These are phyloP conservation scores for Drosophila rufa DNA, from an alignment of 1,140 invertebrate genomes.

Conservation along the genomic window DNA sequence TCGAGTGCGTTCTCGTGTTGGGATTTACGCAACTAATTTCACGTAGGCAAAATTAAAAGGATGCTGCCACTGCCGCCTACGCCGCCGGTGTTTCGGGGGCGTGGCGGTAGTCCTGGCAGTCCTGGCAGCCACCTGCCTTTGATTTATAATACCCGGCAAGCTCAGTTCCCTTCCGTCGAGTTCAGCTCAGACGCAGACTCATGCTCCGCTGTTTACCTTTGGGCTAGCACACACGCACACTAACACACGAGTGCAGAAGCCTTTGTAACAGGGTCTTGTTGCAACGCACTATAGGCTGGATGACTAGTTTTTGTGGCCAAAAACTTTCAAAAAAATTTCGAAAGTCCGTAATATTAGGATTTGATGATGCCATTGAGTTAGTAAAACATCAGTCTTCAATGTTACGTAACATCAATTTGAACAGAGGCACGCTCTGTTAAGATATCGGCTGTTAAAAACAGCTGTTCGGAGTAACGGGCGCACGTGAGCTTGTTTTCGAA, in stretches of 20 bases:
- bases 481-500: too few relatives aligned
- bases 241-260: conserved; percentile 8
- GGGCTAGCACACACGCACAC: neutral
- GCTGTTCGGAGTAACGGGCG: too few relatives aligned
- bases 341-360: too few relatives aligned
- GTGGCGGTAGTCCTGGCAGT: conserved; percentile 2
- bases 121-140: conserved; percentile 53
- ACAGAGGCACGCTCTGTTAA: too few relatives aligned
- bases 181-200: conserved; percentile 18
- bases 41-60: conserved; percentile 75
- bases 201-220: conserved; percentile 37
- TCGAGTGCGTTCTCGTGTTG: conserved; percentile 81
- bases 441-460: too few relatives aligned
- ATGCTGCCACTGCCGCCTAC: conserved; percentile 26
- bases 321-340: too few relatives aligned
- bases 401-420: too few relatives aligned
- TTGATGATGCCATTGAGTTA: too few relatives aligned
- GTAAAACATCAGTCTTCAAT: too few relatives aligned
- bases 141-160: conserved; percentile 68
- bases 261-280: conserved; percentile 62
- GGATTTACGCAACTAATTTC: conserved; percentile 82
- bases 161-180: conserved; percentile 10
- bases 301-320: too few relatives aligned
- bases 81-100: conserved; percentile 4
- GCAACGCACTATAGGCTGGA: neutral